phyloP scores from a whole-genome alignment of 2,113 vertebrate genomes.

The Cochlearius cochlearius region DNA sequence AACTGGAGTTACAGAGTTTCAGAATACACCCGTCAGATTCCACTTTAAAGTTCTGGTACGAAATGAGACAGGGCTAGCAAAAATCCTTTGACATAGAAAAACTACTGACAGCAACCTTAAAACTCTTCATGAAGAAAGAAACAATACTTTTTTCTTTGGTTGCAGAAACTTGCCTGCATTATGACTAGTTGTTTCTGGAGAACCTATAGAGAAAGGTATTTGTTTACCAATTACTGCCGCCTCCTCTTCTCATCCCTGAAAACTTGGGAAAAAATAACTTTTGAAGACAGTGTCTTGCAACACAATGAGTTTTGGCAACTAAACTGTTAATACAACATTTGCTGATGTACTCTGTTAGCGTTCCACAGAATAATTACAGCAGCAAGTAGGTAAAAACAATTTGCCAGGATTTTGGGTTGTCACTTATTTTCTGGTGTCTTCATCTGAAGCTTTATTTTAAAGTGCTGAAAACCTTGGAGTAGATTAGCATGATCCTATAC shows the following conservation, averaged over 20 bases:
- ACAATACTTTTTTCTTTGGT: rapidly evolving
- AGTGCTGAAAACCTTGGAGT: neutral
- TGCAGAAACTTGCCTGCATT: neutral
- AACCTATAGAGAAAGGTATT: neutral
- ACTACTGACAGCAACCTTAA: neutral
- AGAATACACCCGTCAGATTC: neutral
- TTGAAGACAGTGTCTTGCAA: neutral
- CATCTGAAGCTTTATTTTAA: neutral
- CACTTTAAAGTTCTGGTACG: neutral
- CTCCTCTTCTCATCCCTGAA: neutral
- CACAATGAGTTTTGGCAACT: neutral
- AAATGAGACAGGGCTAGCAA: neutral
- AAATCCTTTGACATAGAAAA: neutral
- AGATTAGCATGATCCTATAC: neutral
- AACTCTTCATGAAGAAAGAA: neutral
- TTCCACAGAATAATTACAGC: neutral
- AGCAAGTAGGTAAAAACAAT: neutral
- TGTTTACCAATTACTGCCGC: neutral
- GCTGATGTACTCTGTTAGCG: neutral
- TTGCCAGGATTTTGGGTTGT: neutral
- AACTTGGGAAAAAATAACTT: neutral
- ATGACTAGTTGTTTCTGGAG: neutral
- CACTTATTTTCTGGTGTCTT: neutral
- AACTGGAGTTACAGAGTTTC: rapidly evolving
- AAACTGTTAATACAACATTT: neutral